Base-by-base conservation (phyloP, 1,140 invertebrate genomes). In the Agrilus planipennis region DNA sequence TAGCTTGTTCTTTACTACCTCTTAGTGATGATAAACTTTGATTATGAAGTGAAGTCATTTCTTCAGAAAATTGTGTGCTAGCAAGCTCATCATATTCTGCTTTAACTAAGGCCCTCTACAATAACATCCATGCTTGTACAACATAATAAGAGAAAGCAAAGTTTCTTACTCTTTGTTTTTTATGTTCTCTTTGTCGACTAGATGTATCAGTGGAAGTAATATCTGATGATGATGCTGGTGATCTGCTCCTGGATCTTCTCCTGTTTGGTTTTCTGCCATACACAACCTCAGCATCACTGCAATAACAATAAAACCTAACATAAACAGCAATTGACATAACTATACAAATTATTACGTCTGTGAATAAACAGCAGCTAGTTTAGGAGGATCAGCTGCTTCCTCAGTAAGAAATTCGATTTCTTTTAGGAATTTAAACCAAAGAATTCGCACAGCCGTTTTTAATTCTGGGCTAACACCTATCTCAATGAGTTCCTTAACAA, bases 361-460 rank as follows among this genome's bases (percentile, higher is more conserved):
- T 22, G 60, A 41, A 47, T 63, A 70, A 15, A 58, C 58, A 17
- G 64, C 53, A 28, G 68, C 59, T 10, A 80, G 49, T 52, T 70
- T 75, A 9, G 77, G 77, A 18, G 69, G 32, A 4, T 38, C 23
- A 39, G 64, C 63, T 7, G 49, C 45, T 1, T 55, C 60, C 14
- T 55, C 64, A 3, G 68, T 68, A 41, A 65, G 65, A 46, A 77
- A 69, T 58, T 77, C 68, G 39, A 73, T 55, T 49, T 69, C 68
- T 20, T 64, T 50, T 45, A 81, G 61, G 57, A 79, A 81, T 1
- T 55, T 58, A 15, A 72, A 61, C 77, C 78, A 81, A n/a, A 81
- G 45, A 44, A 77, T 71, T 15, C 77, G 62, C 4, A 72, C 55
- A 42, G 71, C 71, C 19, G 63, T 34, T 61, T 75, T 79, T 4